Base-by-base conservation (phyloP, 2,113 vertebrate genomes). In the Corvus cornix region DNA sequence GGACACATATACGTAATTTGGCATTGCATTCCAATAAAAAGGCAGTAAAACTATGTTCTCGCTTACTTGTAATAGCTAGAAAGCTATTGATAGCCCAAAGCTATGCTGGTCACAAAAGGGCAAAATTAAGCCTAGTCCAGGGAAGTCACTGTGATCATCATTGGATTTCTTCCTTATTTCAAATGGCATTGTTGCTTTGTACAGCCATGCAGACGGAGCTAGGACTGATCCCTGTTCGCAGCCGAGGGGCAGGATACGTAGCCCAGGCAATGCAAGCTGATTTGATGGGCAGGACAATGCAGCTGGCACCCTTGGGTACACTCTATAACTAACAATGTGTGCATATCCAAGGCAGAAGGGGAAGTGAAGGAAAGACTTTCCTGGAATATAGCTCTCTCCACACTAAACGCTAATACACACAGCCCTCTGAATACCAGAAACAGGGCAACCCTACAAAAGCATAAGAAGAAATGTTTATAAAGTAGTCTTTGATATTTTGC, bases 381-480 rank as follows among this genome's bases (percentile, higher is more conserved):
- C 24, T 56, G 39, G 22, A 77, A n/a, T 33, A 31, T 28, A 58
- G 9, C 14, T 78, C 26, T 62, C 30, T 73, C 44, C 68, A 16
- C 0, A 1, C n/a, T 67, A 23, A 69, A 86, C 2, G 0, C 26
- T 67, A 44, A 55, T 49, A 44, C 16, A 24, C 2, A 1, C 37
- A 46, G 51, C 43, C 37, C 16, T 59, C 56, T 7, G 11, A 80
- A 48, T 90, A 69, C 16, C 21, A 74, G 82, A 76, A 83, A 52
- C 16, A 59, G 52, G 51, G 33, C 55, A 84, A 30, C 11, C 46
- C 43, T 83, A n/a, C 69, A 64, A 75, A 86, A 86, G 30, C 8
- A 24, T 48, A 81, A 75, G 60, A 85, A 81, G 19, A 91, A 83
- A 81, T 58, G 37, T 82, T 96, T 92, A 80, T 93, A 48, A 90